Evolutionary conservation across 1,140 invertebrate genomes (phyloP).

Genomic region (Theocolax elegans): DNA sequence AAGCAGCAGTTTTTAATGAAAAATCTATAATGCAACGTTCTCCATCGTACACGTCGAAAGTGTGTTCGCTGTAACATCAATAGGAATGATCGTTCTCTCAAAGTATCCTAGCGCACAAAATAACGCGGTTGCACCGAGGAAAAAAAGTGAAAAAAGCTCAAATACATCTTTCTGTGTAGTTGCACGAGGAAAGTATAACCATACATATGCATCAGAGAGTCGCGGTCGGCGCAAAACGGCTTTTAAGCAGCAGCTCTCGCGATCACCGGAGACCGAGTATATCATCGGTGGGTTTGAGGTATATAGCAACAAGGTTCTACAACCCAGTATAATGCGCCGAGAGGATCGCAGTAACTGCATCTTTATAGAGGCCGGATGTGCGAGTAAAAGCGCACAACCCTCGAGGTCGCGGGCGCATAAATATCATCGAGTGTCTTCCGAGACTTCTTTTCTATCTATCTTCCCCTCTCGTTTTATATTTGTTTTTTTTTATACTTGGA

Average conservation of each 20-base stretch:
- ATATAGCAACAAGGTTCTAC: background rate
- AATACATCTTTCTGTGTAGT: too few species aligned
- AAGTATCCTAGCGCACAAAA: too few species aligned
- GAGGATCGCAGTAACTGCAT: background rate
- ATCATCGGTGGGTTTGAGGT: conserved; percentile 13
- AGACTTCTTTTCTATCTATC: background rate
- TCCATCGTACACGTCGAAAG: too few species aligned
- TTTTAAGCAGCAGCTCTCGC: background rate
- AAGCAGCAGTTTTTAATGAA: too few species aligned
- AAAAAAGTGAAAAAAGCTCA: too few species aligned
- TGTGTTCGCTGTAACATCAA: too few species aligned
- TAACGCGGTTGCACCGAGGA: too few species aligned
- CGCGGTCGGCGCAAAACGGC: background rate
- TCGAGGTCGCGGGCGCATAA: conserved; percentile 28
- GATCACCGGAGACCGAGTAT: conserved; percentile 11
- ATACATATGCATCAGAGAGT: too few species aligned
- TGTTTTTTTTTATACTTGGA: background rate
- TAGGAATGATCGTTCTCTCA: too few species aligned
- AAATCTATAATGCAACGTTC: too few species aligned
- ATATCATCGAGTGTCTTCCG: conserved; percentile 1
- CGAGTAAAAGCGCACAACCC: conserved; percentile 1
- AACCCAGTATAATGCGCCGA: background rate
- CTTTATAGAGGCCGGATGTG: conserved; percentile 19
- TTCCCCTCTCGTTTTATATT: too few species aligned
- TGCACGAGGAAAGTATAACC: too few species aligned